phyloP scores from a whole-genome alignment of 23 tunicate genomes.

The Halocynthia aurantium region DNA sequence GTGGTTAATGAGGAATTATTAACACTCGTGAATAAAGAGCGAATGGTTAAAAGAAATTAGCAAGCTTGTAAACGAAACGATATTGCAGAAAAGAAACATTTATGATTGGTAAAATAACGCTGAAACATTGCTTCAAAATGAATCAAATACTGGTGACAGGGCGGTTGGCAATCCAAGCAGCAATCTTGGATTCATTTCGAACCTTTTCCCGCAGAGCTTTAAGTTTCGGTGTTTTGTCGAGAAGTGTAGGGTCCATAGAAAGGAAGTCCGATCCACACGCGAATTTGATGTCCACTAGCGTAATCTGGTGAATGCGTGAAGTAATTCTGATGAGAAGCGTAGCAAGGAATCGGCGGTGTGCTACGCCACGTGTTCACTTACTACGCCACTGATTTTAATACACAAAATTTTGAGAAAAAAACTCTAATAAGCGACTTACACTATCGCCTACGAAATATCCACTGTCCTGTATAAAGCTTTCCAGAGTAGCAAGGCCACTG shows the following conservation, averaged over 20 bases:
- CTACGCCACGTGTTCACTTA: background rate
- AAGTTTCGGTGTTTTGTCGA: constrained; percentile 42
- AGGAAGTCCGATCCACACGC: constrained; percentile 36
- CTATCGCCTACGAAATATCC: constrained; percentile 14
- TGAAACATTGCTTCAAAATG: no score
- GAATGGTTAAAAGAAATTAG: no score
- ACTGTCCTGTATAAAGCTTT: constrained; percentile 4
- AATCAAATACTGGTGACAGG: constrained; percentile 28
- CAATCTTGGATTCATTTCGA: constrained; percentile 23
- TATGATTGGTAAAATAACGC: no score
- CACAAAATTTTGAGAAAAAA: no score
- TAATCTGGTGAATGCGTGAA: constrained; percentile 14
- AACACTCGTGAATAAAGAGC: no score
- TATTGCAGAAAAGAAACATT: no score
- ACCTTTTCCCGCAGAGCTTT: constrained; percentile 41
- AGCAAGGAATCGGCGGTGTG: background rate
- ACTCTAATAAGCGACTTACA: background rate
- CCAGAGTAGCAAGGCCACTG: background rate
- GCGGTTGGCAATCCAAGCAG: constrained; percentile 36
- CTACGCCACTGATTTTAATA: no score
- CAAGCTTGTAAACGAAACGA: no score
- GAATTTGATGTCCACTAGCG: constrained; percentile 36
- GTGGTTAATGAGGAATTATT: no score
- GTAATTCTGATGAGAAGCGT: background rate
- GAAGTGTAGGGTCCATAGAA: background rate